Evolutionary conservation across 2,113 vertebrate species (phyloP).

Genomic region (Todiramphus saurophagus): DNA sequence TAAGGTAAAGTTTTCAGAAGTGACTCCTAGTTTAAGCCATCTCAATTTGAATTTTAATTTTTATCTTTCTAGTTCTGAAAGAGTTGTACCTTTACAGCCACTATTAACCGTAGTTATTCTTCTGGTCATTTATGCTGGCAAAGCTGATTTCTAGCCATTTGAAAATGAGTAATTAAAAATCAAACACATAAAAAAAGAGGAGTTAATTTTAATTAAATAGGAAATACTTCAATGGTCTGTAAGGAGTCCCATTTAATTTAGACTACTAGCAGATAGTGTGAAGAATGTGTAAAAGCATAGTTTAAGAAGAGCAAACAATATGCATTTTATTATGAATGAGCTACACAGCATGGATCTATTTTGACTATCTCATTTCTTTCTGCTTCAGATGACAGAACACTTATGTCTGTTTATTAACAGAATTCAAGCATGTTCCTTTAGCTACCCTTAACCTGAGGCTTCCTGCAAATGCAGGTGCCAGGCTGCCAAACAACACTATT

Average conservation of each 20-base stretch:
- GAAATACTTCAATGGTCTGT: background rate
- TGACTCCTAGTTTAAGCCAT: background rate
- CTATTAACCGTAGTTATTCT: background rate
- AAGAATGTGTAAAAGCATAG: background rate
- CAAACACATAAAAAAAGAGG: background rate
- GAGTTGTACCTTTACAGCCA: background rate
- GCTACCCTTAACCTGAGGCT: conserved; percentile 3
- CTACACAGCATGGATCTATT: background rate
- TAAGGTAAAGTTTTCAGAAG: background rate
- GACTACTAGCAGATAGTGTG: background rate
- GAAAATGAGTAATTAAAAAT: background rate
- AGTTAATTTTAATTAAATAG: background rate
- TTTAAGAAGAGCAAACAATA: background rate
- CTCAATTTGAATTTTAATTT: background rate
- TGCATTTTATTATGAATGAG: background rate
- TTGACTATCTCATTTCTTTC: background rate
- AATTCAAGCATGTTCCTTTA: conserved; percentile 9
- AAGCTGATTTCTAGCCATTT: background rate
- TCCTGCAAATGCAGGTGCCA: background rate
- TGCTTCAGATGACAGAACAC: background rate
- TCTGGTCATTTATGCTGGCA: background rate
- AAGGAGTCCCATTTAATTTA: background rate
- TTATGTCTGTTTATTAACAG: background rate
- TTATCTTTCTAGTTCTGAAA: background rate
- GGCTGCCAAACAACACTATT: background rate